Percentiles rank a stretch among this genome's conserved stretches.
Evolutionary conservation across 2,113 vertebrate species (phyloP).

Genomic region (Conger conger): DNA sequence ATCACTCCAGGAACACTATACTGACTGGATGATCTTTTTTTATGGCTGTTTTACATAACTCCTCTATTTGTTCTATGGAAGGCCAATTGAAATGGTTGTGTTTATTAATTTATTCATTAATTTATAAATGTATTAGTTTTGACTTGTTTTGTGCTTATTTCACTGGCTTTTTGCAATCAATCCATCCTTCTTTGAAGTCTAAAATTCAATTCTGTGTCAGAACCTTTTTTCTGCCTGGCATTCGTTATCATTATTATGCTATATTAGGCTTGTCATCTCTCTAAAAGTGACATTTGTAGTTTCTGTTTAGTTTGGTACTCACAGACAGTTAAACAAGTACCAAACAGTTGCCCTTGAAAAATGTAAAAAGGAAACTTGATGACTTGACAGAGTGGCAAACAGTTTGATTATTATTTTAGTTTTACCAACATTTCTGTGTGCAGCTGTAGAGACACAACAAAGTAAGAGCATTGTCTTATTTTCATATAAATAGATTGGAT

Average conservation of each 20-base stretch:
- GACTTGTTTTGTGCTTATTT: conserved; percentile 14
- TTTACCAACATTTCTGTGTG: neutral
- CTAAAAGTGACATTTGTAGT: neutral
- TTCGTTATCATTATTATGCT: neutral
- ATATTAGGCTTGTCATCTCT: neutral
- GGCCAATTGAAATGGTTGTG: neutral
- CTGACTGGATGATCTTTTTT: neutral
- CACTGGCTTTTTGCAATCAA: conserved; percentile 24
- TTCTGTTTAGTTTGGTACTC: neutral
- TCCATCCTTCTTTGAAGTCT: conserved; percentile 1
- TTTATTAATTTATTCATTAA: conserved; percentile 21
- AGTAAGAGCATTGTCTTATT: neutral
- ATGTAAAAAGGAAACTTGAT: neutral
- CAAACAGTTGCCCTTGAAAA: neutral
- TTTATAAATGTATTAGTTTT: conserved; percentile 14
- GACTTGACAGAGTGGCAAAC: neutral
- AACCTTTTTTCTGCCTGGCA: neutral
- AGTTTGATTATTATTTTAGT: neutral
- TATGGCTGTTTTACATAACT: neutral
- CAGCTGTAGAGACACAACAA: neutral
- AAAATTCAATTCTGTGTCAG: conserved; percentile 17
- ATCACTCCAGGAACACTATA: neutral
- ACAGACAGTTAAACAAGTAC: neutral
- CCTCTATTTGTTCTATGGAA: conserved; percentile 1
- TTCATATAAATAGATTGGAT: neutral